Base-by-base conservation (phyloP, 2,888 invertebrate genomes). In the Eulithis testata region DNA sequence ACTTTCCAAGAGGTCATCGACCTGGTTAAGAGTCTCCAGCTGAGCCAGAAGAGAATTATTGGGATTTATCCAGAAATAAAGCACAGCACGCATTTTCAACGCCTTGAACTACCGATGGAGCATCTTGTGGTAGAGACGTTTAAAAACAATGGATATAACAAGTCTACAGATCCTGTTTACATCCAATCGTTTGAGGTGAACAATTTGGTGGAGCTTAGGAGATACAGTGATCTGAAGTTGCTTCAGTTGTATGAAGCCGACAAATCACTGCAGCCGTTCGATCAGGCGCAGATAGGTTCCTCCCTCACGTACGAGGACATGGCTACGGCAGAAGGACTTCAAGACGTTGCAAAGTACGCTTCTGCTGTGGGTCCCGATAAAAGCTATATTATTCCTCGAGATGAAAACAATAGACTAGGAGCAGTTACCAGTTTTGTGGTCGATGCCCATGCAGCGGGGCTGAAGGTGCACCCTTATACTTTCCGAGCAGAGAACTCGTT, bases 11-110 rank as follows among this genome's bases (percentile, higher is more conserved):
- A 92, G 79, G 88, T 92, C 4, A 87, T 92, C 49, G 85, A 90
- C 68, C 72, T 91, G 47, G 89, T 84, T 0, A 89, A 88, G 75
- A 76, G 85, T 55, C 72, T 91, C 69, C 78, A 91, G 76, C 65
- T 75, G 0, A 90, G 88, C 73, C 84, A 87, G 74, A 80, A 78
- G 52, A 83, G 88, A 54, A 73, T 76, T 9, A 89, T 92, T n/a
- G 91, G 91, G 3, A 82, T 92, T 59, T 90, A 90, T 66, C 91
- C 91, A 3, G 91, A 92, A 82, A 83, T 91, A 7, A 92, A 92
- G 68, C 87, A 89, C 66, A 83, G 86, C 50, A 82, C 83, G 0
- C 84, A 91, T 69, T 92, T 91, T 59, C 77, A 82, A 63, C 71
- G 66, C 2, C 66, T 89, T 9, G 85, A 85, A 11, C 73, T 91